Evolutionary conservation across 2,113 vertebrate genomes (phyloP), one percentile per base, ranked within the genome.

Genomic region (Pterophyllum scalare): DNA sequence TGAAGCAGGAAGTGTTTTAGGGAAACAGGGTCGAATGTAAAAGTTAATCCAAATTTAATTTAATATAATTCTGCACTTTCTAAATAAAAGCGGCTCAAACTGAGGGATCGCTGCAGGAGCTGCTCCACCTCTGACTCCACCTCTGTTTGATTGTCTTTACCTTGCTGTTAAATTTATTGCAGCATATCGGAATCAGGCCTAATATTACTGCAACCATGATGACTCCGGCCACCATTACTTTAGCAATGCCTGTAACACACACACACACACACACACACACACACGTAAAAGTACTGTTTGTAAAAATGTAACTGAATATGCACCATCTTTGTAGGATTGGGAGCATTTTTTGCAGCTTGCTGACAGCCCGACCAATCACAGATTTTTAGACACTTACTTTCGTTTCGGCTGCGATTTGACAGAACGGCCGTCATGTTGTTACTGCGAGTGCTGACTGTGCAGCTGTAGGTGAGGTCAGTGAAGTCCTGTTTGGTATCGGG

Each of bases 241-340:
- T 75, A 75, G 70, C 70, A 5, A 56, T 75, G 70, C 49, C 70
- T 75, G 70, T 22, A 22, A 14, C 26, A 75, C 15, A 54, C 46
- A 74, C 70, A 12, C 38, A 17, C 8, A 0, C 7, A 59, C 12
- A 33, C 26, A n/a, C 52, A 54, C 19, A 56, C 19, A 56, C 20
- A 56, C 19, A 56, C n/a, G 15, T 20, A 72, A 49, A 72, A 52
- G 24, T 7, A 3, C 13, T 7, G 3, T 26, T 20, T 52, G 31
- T 31, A 20, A 26, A 52, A 0, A 31, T 72, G 52, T 52, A 20
- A n/a, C n/a, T n/a, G n/a, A n/a, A n/a, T n/a, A n/a, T n/a, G n/a
- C n/a, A n/a, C n/a, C n/a, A n/a, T n/a, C n/a, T n/a, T 52, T 52
- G 24, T 6, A 31, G 14, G 4, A 15, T 3, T 14, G 14, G 15